These are phyloP conservation scores for Muraenolepis orangiensis DNA, from an alignment of 2,797 vertebrate genomes.

Conservation along the genomic window DNA sequence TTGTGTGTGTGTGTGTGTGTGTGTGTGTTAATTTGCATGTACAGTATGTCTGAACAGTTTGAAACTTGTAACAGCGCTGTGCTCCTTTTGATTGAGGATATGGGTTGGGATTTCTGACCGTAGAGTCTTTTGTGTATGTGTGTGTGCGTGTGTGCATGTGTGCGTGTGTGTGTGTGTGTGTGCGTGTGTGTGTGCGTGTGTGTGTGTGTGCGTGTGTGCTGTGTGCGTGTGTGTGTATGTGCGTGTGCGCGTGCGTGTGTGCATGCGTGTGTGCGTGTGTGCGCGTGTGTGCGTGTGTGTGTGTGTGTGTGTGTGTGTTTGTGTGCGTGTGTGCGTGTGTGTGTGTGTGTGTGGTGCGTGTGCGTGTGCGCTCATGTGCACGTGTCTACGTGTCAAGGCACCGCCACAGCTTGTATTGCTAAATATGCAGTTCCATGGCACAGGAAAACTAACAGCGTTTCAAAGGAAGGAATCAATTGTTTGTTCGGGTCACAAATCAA, in stretches of 20 bases:
- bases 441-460: constrained; percentile 46
- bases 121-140: background rate
- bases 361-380: constrained; percentile 2
- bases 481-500: constrained; percentile 65
- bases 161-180: background rate
- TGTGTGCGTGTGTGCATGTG: background rate
- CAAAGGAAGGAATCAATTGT: constrained; percentile 61
- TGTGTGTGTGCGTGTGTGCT: constrained; percentile 17
- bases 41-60: background rate
- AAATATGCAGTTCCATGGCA: constrained; percentile 51
- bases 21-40: background rate
- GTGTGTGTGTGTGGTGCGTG: background rate
- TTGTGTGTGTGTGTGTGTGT: background rate
- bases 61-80: background rate
- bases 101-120: too few relatives aligned
- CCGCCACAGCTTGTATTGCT: constrained; percentile 38
- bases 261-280: background rate
- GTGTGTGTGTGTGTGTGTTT: constrained; percentile 7
- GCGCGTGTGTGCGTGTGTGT: background rate
- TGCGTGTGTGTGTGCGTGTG: background rate
- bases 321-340: constrained; percentile 13
- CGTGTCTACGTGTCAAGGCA: constrained; percentile 16
- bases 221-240: constrained; percentile 5
- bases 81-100: background rate
- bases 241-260: background rate